These are phyloP conservation scores for Calidris pygmaea DNA, from an alignment of 2,113 vertebrate species.

Conservation along the genomic window DNA sequence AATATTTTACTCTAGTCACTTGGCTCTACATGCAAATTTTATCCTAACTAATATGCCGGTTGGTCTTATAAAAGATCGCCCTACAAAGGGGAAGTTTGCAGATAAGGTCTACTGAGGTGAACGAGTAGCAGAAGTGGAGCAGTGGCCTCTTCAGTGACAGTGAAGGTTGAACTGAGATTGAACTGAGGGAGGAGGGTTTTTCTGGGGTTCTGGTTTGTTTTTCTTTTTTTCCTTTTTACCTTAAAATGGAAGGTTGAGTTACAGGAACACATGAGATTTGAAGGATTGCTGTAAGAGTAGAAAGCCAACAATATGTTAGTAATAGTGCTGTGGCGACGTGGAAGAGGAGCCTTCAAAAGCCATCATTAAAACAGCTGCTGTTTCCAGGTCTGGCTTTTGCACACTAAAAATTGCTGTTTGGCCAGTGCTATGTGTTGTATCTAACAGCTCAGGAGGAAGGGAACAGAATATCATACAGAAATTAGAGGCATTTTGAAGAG, in stretches of 20 bases:
- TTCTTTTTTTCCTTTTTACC: not conserved
- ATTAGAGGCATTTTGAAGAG: not conserved
- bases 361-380: not conserved
- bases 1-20: not conserved
- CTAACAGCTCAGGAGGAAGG: not conserved
- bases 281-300: not conserved
- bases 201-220: not conserved
- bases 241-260: not conserved
- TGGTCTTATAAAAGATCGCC: not conserved
- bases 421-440: not conserved
- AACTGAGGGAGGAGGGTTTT: not conserved
- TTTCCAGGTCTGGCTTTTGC: not conserved
- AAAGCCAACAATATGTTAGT: not conserved
- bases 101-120: slow-evolving; percentile 1
- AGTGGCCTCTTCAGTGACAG: not conserved
- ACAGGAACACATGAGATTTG: not conserved
- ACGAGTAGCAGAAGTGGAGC: not conserved
- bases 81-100: not conserved
- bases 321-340: not conserved
- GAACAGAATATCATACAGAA: not conserved
- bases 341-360: not conserved
- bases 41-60: not conserved
- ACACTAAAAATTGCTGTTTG: not conserved
- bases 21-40: not conserved
- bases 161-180: slow-evolving; percentile 2